Conservation (phyloP, 2,797 vertebrate genomes). For the Lutjanus campechanus region DNA sequence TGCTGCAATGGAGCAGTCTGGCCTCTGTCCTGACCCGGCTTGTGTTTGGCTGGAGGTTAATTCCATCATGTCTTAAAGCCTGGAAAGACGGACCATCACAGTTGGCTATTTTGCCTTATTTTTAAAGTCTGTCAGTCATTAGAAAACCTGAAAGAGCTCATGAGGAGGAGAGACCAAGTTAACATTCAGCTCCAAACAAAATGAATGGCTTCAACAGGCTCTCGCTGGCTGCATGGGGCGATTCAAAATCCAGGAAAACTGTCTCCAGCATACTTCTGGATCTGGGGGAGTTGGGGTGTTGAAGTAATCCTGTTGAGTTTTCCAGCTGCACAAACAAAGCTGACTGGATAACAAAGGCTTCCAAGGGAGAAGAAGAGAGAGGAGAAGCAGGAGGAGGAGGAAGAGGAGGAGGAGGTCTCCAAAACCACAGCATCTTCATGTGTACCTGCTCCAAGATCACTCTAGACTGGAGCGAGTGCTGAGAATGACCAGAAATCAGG, state of each 20-base stretch:
- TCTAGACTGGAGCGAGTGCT: constrained; percentile 22
- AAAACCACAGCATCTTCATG: constrained; percentile 67
- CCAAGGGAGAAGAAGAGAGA: constrained; percentile 61
- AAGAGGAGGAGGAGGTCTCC: constrained; percentile 32
- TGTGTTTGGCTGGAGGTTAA: constrained; percentile 61
- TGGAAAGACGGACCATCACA: constrained; percentile 29
- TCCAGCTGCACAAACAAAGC: constrained; percentile 89
- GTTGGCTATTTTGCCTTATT: constrained; percentile 28
- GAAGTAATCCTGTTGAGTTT: constrained; percentile 75
- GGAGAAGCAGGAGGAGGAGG: constrained; percentile 30
- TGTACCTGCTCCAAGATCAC: constrained; percentile 75
- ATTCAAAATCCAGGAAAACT: constrained; percentile 67
- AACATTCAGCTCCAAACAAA: constrained; percentile 48
- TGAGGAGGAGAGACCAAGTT: constrained; percentile 33
- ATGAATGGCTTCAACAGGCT: constrained; percentile 55
- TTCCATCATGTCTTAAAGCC: constrained; percentile 52
- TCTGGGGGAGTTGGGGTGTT: constrained; percentile 65
- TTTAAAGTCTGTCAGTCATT: constrained; percentile 44
- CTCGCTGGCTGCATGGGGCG: constrained; percentile 50
- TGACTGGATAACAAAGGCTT: constrained; percentile 79
- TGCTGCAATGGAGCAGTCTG: constrained; percentile 69
- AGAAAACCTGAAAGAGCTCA: constrained; percentile 41
- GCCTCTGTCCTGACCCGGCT: constrained; percentile 68
- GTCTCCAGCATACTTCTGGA: constrained; percentile 68
- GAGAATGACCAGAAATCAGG: constrained; percentile 60